Base-by-base conservation (phyloP, 1,140 invertebrate genomes). In the Bathynomus jamesi region DNA sequence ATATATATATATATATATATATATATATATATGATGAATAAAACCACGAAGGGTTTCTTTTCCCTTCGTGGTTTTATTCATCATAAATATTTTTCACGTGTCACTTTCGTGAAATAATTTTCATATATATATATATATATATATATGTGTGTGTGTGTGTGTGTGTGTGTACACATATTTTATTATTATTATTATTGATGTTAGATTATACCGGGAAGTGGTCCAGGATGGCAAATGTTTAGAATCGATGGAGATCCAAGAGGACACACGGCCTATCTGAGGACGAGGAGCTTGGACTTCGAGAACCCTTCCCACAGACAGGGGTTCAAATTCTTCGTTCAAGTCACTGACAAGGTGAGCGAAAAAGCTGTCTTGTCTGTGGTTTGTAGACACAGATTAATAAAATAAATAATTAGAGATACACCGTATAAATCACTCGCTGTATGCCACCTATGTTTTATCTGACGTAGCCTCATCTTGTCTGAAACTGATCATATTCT, bases 281-380 rank as follows among this genome's bases (percentile, higher is more conserved):
- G 80, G 66, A 78, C 82, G 3, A 79, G 79, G 5, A 53, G 21
- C 2, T 5, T 90, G 1, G 95, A 98, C 82, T 88, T 92, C 78
- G 95, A 95, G 2, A 85, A 86, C 30, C 91, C 92, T 0, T 86
- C 88, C 66, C 81, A 93, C 61, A 90, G 91, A 0, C 92, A 93
- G 10, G 90, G 90, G 0, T 88, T 93, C 0, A 93, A 90, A 21
- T 90, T 98, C 0, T 79, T 92, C 24, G 85, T 98, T 0, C 91
- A 88, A 7, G 88, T 98, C n/a, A 80, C 90, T 17, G 94, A 97
- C 80, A 94, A 94, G 82, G 84, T 97, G 0, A 81, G 87, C 2
- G 5, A 53, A 53, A 53, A 53, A 53, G 40, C 7, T 40, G 17
- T 40, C 17, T 40, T 40, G n/a, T n/a, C n/a, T n/a, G n/a, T n/a